Conservation (phyloP, 1,140 invertebrate species). For the Oncopeltus fasciatus region DNA sequence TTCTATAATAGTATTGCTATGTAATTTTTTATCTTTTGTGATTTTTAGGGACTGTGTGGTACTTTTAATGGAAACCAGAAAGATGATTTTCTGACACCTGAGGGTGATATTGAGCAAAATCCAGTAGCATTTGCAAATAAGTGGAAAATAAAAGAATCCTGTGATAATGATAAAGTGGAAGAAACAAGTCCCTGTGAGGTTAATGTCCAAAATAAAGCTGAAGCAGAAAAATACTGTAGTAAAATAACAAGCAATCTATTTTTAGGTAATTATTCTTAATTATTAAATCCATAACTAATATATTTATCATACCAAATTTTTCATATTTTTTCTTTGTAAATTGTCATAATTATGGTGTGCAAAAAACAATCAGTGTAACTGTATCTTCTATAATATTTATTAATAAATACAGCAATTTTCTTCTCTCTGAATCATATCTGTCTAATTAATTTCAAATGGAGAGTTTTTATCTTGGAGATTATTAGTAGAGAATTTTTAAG, state of each 20-base stretch:
- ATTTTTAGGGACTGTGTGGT: conserved; percentile 61
- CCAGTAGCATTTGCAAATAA: conserved; percentile 68
- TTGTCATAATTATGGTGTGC: too few species aligned
- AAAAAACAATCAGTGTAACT: too few species aligned
- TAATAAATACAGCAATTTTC: too few species aligned
- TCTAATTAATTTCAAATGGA: too few species aligned
- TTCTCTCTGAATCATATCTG: too few species aligned
- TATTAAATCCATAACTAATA: too few species aligned
- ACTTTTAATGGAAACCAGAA: conserved; percentile 75
- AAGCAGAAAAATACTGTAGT: conserved; percentile 52
- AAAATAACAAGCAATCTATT: conserved; percentile 54
- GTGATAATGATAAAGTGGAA: conserved; percentile 37
- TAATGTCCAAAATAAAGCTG: conserved; percentile 49
- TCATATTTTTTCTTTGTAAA: neutral
- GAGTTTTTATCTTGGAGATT: too few species aligned
- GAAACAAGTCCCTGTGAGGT: conserved; percentile 49
- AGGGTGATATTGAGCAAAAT: conserved; percentile 64
- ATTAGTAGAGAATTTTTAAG: too few species aligned
- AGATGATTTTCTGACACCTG: conserved; percentile 76
- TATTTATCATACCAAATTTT: too few species aligned
- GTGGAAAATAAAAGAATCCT: conserved; percentile 68
- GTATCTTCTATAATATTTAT: too few species aligned
- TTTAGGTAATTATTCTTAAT: conserved; percentile 32
- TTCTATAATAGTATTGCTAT: too few species aligned
- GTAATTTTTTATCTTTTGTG: too few species aligned